Evolutionary conservation across 2,888 invertebrate genomes (phyloP), one percentile per base, ranked within the genome.

Genomic region (Nephrotoma flavescens): DNA sequence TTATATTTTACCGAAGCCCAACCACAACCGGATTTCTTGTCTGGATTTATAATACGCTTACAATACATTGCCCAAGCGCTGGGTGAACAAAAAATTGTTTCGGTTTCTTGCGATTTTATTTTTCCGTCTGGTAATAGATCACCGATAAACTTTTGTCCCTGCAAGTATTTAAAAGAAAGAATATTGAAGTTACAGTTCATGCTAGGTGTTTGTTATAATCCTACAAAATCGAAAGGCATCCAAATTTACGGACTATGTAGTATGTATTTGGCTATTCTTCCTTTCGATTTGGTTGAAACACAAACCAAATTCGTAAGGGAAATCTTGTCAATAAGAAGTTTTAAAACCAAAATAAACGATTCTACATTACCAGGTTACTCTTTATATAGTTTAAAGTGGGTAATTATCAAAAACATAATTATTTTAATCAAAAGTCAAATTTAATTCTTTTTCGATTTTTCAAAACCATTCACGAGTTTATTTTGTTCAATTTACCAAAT

Each of bases 41-140:
- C 96, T 0, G 97, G 97, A 91, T 97, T 97, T 86, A 97, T 96
- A 87, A 97, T 96, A 88, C 96, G 94, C 90, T 97, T 97, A 90
- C 97, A 97, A 90, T 97, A 96, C 90, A 97, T 96, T 0, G 97
- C 97, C 97, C 97, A 98, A 1, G 97, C 97, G 89, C 97, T 97
- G 2, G 97, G 97, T 0, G 97, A 97, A 88, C 96, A 95, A 91
- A 97, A 98, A 89, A 96, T 94, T 88, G 96, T 95, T 90, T 96
- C 96, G 52, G 97, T 96, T 91, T 97, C 97, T 91, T 96, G 96
- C 15, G 96, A 96, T 91, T 95, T 95, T 87, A 98, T 97, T 93
- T 96, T 96, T 12, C 97, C 97, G 93, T 96, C 96, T 57, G 95
- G 92, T 89, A 97, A 92, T 84, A 98, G 92, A 91, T 98, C 97